phyloP scores from a whole-genome alignment of 2,113 vertebrate species.

The Percina caprodes region DNA sequence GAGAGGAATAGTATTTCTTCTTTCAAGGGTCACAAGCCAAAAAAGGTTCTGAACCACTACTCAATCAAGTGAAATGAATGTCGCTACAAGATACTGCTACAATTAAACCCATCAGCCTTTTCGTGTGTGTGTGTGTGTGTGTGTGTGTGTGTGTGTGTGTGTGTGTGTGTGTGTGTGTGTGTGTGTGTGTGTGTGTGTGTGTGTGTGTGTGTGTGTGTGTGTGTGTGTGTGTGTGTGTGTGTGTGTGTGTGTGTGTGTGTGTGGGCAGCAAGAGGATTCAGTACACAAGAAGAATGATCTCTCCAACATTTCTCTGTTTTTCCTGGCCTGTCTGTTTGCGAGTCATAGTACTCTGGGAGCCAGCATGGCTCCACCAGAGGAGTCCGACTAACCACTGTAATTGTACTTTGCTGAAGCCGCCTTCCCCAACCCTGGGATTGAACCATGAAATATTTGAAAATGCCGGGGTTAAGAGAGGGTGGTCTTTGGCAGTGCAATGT shows the following conservation, averaged over 20 bases:
- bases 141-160: no score
- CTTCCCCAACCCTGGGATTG: conserved; percentile 76
- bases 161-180: no score
- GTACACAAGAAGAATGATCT: conserved; percentile 54
- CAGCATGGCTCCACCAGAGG: conserved; percentile 75
- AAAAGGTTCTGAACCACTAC: conserved; percentile 29
- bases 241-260: neutral
- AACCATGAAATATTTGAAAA: conserved; percentile 82
- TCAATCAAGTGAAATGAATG: conserved; percentile 47
- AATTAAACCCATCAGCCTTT: conserved; percentile 50
- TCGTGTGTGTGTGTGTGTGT: neutral
- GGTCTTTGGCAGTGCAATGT: conserved; percentile 74
- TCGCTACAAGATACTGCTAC: conserved; percentile 4
- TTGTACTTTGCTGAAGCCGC: conserved; percentile 67
- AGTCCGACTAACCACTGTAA: conserved; percentile 83
- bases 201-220: no score
- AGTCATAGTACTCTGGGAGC: conserved; percentile 71
- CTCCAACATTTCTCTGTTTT: conserved; percentile 76
- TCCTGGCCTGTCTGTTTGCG: conserved; percentile 74
- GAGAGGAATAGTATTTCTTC: conserved; percentile 2
- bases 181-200: no score
- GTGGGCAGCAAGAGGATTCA: no score
- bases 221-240: no score
- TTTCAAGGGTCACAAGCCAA: neutral
- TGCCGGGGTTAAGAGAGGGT: conserved; percentile 75